Base-by-base conservation (phyloP, 1,140 invertebrate species). In the Drosophila rhopaloa region DNA sequence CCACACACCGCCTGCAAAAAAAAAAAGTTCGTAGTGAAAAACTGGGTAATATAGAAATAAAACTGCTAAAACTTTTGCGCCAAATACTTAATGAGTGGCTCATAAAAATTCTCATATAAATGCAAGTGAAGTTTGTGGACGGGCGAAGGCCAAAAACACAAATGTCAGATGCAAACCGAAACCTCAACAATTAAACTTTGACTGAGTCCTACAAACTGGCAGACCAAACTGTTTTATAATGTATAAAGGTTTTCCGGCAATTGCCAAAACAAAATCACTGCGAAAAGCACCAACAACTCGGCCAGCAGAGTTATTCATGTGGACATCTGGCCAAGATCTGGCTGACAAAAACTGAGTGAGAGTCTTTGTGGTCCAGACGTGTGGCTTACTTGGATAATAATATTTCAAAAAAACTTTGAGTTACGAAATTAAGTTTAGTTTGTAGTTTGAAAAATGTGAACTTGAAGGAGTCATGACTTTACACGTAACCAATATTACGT, bases 181-280 rank as follows among this genome's bases (percentile, higher is more conserved):
- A 75, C 70, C 57, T 56, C 63, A 83, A 88, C 79, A 86, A 88
- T 86, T 88, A 79, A 88, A 86, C 83, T 88, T 88, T 88, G 67
- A 70, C 76, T 57, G 76, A 73, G 73, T 76, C 68, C 70, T 14
- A 16, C 46, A 63, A 74, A 88, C 65, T 77, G 82, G 55, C 81
- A 84, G 73, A 74, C 73, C 81, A 85, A 85, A 78, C 74, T 86
- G 61, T 57, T 89, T 79, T 83, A 79, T 81, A 86, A 81, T 81
- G 79, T 77, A 86, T 81, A 56, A 60, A 55, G 67, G 53, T 57
- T 81, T 68, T 61, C 75, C 54, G 57, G 73, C 60, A 51, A 62
- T 75, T 80, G 78, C 70, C 65, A 67, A 76, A 81, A 58, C 63
- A 84, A 80, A 84, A 65, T 72, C 56, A 35, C 55, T 47, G 66